Evolutionary conservation across 2,888 invertebrate genomes (phyloP), one percentile per base, ranked within the genome.

Genomic region (Hirtodrosophila cameraria): DNA sequence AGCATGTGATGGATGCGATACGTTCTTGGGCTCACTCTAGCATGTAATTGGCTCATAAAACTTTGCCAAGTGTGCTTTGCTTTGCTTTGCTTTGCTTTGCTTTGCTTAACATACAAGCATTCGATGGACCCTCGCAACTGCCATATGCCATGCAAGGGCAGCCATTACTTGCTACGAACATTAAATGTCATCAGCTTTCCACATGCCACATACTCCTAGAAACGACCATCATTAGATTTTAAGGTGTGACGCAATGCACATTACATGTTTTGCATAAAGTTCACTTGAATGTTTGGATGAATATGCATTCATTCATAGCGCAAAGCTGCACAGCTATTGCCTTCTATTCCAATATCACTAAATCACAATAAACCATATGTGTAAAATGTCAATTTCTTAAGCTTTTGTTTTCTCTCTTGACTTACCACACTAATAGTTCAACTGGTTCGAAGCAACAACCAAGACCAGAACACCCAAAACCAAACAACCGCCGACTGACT

Each of bases 1-100:
- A 53, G 64, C 83, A 65, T 82, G 72, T 82, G 75, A 75, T 78
- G 75, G 65, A 72, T 79, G 80, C 61, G 79, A 66, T 70, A 80
- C 45, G 84, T 80, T 86, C 86, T 83, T 68, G 52, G 45, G 70
- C 60, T 59, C 85, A 84, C 68, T 78, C 64, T 82, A 86, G 82
- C 82, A 82, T 86, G 85, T 84, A 82, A 86, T 81, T 86, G 66
- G 68, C 60, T 65, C 60, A 78, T 81, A 84, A 86, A 75, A 65
- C 50, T 52, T 57, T 42, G 41, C 42, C 31, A 28, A 45, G 31
- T 42, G 5, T 25, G 28, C 36, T n/a, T n/a, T n/a, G n/a, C n/a
- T n/a, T n/a, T n/a, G n/a, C n/a, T n/a, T n/a, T n/a, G n/a, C n/a
- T n/a, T n/a, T n/a, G n/a, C n/a, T n/a, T n/a, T n/a, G n/a, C n/a